phyloP scores from a whole-genome alignment of 2,113 vertebrate species.

The Noturus placidus region DNA sequence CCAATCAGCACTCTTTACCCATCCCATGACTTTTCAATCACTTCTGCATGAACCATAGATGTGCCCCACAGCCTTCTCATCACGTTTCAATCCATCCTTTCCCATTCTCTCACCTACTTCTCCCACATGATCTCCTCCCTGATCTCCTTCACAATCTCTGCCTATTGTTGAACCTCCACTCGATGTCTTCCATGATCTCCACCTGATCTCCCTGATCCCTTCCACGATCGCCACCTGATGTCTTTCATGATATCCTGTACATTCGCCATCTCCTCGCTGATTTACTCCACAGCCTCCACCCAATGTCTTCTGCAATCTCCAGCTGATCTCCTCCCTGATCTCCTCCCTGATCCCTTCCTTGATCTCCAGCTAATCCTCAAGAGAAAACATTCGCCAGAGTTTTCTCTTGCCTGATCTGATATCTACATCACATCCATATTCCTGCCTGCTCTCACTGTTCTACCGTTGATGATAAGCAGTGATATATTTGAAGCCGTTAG shows the following conservation, averaged over 20 bases:
- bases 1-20: background rate
- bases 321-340: too few species aligned
- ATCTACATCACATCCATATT: background rate
- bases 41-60: background rate
- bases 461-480: background rate
- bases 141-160: background rate
- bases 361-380: background rate
- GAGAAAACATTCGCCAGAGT: background rate
- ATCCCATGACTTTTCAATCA: background rate
- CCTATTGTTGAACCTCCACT: background rate
- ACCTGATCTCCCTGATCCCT: background rate
- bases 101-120: background rate
- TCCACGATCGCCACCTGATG: background rate
- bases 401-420: background rate
- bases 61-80: background rate
- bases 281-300: background rate
- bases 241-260: background rate
- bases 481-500: background rate
- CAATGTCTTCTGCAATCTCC: background rate
- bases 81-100: background rate
- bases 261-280: background rate
- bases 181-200: background rate
- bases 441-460: background rate
- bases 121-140: background rate
- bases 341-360: background rate